Base-by-base conservation (phyloP, 2,113 vertebrate genomes). In the Dicentrarchus labrax region DNA sequence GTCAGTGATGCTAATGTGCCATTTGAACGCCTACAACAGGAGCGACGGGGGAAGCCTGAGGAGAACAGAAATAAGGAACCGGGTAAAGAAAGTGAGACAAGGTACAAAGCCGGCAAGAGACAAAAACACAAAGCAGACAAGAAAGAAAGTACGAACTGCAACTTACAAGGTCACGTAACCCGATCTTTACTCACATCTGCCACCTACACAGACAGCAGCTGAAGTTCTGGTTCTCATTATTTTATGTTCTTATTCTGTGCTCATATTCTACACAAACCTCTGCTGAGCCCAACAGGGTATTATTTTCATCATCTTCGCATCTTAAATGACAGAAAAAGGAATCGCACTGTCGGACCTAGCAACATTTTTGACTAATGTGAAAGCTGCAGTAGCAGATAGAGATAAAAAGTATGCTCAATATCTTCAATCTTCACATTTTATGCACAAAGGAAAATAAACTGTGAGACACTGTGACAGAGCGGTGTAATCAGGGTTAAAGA, bases 51-150 rank as follows among this genome's bases (percentile, higher is more conserved):
- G 19, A 50, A 56, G 16, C 12, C 12, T 53, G 56, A 62, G 53
- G 10, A 84, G 66, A 82, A 84, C 57, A 70, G 67, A 86, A 90
- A 78, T 41, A 7, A 70, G 80, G 87, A 89, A 84, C 59, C 3
- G 57, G 6, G 12, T 8, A 59, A 24, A 78, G 77, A 86, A 66
- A 84, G 66, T 39, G n/a, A 65, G 53, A 71, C 9, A 3, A 2
- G 12, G 12, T 15, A 13, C 39, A 39, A 21, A 51, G 13, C 47
- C 24, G 48, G 10, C 10, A 71, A 59, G 12, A 41, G 30, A 39
- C 9, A 21, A 7, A 50, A 22, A 39, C 11, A 38, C 3, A 3
- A 15, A 60, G 57, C 22, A 15, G 24, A 30, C 24, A 6, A 5
- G 21, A 66, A 2, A 65, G 21, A 13, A 12, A 45, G 41, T 59